Evolutionary conservation across 2,888 invertebrate species (phyloP), one percentile per base, ranked within the genome.

Genomic region (Dryocosmus kuriphilus): DNA sequence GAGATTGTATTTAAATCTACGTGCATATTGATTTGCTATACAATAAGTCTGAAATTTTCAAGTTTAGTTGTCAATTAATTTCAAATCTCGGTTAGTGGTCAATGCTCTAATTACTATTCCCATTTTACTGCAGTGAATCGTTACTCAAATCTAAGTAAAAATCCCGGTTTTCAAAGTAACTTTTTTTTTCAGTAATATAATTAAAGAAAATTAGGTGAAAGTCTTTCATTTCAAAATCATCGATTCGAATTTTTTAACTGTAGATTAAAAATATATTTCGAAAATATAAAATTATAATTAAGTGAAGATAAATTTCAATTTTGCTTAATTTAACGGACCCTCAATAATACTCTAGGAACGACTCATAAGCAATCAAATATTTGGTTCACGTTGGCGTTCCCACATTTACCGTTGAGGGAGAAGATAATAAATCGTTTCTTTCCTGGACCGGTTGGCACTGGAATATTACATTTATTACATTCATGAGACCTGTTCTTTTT

Each of bases 401-500:
- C 71, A 71, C 67, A 71, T 71, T 71, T 51, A 71, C 51, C n/a
- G 30, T 51, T 71, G 71, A 71, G 51, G 51, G 30, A 71, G 30
- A 46, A 71, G 46, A 46, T 71, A 71, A 71, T 71, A 71, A 71
- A 71, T 71, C 71, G 71, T 71, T 71, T 71, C 71, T 71, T 71
- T 71, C 71, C 71, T 71, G 71, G 71, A 71, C 71, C 30, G 46
- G 30, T 71, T 51, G 27, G 6, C n/a, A 67, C 67, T 51, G 51
- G 51, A 71, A 65, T 22, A 35, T 32, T 32, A 24, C 19, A 4
- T 24, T 8, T 57, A 57, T 24, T 24, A 14, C 24, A 41, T 51
- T n/a, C 51, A 32, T 71, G 30, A 71, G 41, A 65, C 24, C 16
- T 24, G 8, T 6, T 41, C 38, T 65, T 65, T 41, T 6, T 38